Evolutionary conservation across 2,888 invertebrate species (phyloP), one percentile per base, ranked within the genome.

Genomic region (Epirrhoe alternata): DNA sequence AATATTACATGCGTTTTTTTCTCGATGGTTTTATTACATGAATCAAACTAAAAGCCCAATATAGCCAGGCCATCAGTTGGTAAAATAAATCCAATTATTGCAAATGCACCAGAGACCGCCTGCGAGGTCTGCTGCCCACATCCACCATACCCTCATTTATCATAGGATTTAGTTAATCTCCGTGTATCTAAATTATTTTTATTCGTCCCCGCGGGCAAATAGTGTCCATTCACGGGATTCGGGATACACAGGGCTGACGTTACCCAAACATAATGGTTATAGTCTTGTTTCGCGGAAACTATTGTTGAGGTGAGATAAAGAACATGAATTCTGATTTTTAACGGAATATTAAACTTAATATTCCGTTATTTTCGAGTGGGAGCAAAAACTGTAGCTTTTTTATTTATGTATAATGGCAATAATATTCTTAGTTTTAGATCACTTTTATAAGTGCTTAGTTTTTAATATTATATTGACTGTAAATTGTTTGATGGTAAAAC

Each of bases 141-240:
- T 60, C n/a, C 38, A 45, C 52, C 35, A 31, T 58, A 64, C 64
- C 68, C 68, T 64, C 68, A 64, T 68, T 64, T 68, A 61, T 68
- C 68, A 68, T 68, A 68, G 68, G 68, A 68, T 68, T 68, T 68
- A 68, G 68, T 68, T 68, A 68, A 68, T 68, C 68, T 61, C 53
- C 61, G 64, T 58, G 61, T 64, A 64, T 68, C 68, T 68, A 68
- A 64, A 68, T 68, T 64, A 68, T 68, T 68, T 68, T 68, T 68
- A 68, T 68, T 61, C 54, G 53, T 68, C 68, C 68, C 68, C 33
- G 42, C 49, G 68, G 68, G 16, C 64, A 61, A 68, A 64, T 64
- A 64, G 68, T 68, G 68, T 68, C 64, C 68, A 64, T 64, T 56
- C 56, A 54, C 61, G 49, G 52, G 24, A 49, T 61, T 33, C 14